phyloP scores from a whole-genome alignment of 2,113 vertebrate genomes.

The Hippocampus mohnikei region DNA sequence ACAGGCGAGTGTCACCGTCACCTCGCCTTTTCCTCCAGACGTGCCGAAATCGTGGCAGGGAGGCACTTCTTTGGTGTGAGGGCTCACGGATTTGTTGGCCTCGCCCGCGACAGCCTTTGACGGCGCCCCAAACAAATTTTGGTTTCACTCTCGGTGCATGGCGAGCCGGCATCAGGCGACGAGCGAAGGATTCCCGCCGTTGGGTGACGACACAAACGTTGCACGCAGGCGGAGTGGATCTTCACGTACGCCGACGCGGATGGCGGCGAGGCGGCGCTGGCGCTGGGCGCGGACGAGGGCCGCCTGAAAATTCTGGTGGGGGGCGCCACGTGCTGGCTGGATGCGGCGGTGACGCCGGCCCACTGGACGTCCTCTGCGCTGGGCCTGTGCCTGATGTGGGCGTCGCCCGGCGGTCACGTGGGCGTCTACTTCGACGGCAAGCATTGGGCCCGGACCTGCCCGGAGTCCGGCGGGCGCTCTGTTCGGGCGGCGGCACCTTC shows the following conservation, averaged over 20 bases:
- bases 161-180: too few relatives aligned
- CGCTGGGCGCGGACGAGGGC: slow-evolving; percentile 66
- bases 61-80: too few relatives aligned
- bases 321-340: slow-evolving; percentile 69
- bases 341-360: slow-evolving; percentile 49
- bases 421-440: slow-evolving; percentile 64
- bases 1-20: slow-evolving; percentile 21
- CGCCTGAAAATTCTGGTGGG: slow-evolving; percentile 66
- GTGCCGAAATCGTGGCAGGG: too few relatives aligned
- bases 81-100: too few relatives aligned
- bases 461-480: slow-evolving; percentile 40
- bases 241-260: slow-evolving; percentile 75
- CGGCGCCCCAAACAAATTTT: too few relatives aligned
- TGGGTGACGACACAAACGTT: not conserved
- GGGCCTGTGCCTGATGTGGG: slow-evolving; percentile 79
- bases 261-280: slow-evolving; percentile 46
- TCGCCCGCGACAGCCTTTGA: too few relatives aligned
- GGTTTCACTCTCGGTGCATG: too few relatives aligned
- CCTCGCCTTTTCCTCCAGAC: too few relatives aligned
- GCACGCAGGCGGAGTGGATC: slow-evolving; percentile 66
- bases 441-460: slow-evolving; percentile 66
- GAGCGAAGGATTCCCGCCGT: too few relatives aligned
- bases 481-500: slow-evolving; percentile 75
- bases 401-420: slow-evolving; percentile 60
- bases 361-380: slow-evolving; percentile 78